phyloP scores from a whole-genome alignment of 1,140 invertebrate genomes.

The Archivesica marissinica region DNA sequence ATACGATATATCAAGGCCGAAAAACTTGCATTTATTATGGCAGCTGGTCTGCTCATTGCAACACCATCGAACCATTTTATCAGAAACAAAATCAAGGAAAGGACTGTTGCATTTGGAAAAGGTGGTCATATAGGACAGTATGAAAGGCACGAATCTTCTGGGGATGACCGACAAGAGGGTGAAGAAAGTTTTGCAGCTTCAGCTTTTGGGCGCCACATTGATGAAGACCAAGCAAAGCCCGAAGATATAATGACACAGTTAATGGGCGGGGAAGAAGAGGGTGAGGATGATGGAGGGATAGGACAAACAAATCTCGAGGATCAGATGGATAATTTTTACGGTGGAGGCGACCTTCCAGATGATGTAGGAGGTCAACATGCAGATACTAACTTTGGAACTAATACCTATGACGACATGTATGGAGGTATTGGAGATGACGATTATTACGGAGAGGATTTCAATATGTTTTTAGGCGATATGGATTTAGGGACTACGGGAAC shows the following conservation, averaged over 20 bases:
- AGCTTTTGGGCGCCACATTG: conserved; percentile 7
- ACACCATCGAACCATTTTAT: conserved; percentile 80
- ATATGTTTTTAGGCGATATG: conserved; percentile 38
- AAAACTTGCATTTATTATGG: conserved; percentile 77
- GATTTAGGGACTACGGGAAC: conserved; percentile 49
- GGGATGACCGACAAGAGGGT: conserved; percentile 17
- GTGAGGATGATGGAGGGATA: neutral
- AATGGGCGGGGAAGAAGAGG: conserved; percentile 17
- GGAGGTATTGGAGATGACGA: neutral
- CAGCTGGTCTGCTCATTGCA: conserved; percentile 75
- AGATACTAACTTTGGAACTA: neutral
- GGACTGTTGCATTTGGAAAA: neutral
- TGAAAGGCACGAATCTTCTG: conserved; percentile 20
- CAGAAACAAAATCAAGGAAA: conserved; percentile 53
- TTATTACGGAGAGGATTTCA: conserved; percentile 36
- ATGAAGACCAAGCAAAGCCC: conserved; percentile 16
- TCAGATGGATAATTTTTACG: conserved; percentile 21
- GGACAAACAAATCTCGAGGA: neutral
- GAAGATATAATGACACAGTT: conserved; percentile 23
- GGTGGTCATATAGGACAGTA: neutral
- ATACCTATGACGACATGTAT: conserved; percentile 1
- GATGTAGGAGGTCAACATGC: neutral
- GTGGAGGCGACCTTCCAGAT: neutral
- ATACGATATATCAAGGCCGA: conserved; percentile 71
- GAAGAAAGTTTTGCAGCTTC: conserved; percentile 9